Conservation (phyloP, 2,797 vertebrate species). For the Lacerta bilineata region DNA sequence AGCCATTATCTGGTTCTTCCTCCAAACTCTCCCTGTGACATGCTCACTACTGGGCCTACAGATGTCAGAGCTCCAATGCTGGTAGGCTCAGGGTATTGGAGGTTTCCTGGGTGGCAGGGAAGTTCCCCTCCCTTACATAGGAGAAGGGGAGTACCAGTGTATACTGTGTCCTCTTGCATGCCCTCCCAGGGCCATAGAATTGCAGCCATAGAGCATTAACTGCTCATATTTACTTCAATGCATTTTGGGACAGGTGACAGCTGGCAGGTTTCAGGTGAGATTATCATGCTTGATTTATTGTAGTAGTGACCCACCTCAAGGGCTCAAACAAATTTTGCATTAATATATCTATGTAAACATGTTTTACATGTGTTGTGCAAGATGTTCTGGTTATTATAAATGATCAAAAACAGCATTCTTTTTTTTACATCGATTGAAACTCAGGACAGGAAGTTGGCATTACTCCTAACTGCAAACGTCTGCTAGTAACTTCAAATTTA, state of each 20-base stretch:
- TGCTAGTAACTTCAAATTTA: too few species aligned
- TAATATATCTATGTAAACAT: neutral
- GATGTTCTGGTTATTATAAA: neutral
- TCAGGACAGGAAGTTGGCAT: neutral
- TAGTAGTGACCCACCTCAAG: neutral
- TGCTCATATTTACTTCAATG: neutral
- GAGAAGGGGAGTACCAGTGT: too few species aligned
- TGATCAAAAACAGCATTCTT: neutral
- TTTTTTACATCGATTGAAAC: neutral
- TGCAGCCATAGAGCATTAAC: neutral
- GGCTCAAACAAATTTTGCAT: neutral
- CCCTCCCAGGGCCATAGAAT: too few species aligned
- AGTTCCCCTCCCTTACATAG: too few species aligned
- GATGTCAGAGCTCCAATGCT: too few species aligned
- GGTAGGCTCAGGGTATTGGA: too few species aligned
- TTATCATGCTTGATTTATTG: constrained; percentile 7
- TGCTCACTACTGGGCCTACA: too few species aligned
- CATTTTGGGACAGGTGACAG: neutral
- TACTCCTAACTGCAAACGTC: neutral
- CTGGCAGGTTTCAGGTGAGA: neutral
- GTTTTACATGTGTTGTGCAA: neutral
- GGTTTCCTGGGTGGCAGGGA: too few species aligned
- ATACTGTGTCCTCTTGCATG: too few species aligned
- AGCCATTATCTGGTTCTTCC: too few species aligned
- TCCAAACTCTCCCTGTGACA: too few species aligned